Conservation (phyloP, 2,888 invertebrate genomes). For the Tortricodes alternella region DNA sequence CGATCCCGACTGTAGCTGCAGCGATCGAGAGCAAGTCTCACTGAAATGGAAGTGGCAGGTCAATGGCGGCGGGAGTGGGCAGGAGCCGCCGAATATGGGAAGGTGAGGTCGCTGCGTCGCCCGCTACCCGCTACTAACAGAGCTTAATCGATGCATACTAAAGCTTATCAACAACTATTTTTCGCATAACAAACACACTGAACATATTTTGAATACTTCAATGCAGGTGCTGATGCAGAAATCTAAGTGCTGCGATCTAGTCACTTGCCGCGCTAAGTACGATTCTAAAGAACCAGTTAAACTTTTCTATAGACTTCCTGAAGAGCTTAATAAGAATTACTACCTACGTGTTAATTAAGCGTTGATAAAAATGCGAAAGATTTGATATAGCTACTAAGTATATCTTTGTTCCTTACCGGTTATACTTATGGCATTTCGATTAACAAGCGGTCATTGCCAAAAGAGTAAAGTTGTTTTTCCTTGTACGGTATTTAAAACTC, state of each 20-base stretch:
- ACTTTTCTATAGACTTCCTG: no score
- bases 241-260: neutral
- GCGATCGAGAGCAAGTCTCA: conserved; percentile 56
- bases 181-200: conserved; percentile 17
- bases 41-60: conserved; percentile 75
- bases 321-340: no score
- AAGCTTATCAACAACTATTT: conserved; percentile 26
- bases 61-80: conserved; percentile 80
- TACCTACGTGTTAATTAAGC: conserved; percentile 18
- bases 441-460: conserved; percentile 75
- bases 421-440: conserved; percentile 53
- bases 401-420: conserved; percentile 28
- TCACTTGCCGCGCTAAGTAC: neutral
- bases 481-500: conserved; percentile 71
- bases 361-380: conserved; percentile 24
- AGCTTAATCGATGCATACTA: conserved; percentile 8
- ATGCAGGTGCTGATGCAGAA: no score
- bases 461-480: conserved; percentile 72
- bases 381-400: conserved; percentile 9
- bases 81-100: conserved; percentile 77
- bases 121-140: conserved; percentile 29
- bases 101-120: conserved; percentile 55
- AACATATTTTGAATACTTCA: neutral
- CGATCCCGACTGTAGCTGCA: conserved; percentile 76
- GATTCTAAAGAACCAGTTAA: neutral